Evolutionary conservation across 2,113 vertebrate species (phyloP).

Genomic region (Perca fluviatilis): DNA sequence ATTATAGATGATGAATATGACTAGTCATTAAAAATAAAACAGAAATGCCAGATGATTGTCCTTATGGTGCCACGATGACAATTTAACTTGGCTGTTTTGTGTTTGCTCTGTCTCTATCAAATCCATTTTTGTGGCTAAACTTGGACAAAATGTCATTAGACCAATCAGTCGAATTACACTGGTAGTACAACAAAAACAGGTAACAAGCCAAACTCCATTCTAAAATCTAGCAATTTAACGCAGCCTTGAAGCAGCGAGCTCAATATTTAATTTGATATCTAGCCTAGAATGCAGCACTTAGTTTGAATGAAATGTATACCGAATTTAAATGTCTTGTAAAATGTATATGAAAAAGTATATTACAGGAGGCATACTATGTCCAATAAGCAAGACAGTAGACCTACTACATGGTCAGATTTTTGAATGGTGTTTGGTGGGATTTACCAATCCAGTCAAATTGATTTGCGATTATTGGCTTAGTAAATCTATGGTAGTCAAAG

Average conservation of each 20-base stretch:
- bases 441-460: not conserved
- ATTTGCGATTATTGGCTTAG: not conserved
- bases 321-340: not conserved
- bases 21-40: too few species aligned
- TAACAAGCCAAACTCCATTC: not conserved
- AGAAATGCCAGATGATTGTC: not conserved
- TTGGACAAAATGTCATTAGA: not conserved
- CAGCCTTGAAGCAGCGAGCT: not conserved
- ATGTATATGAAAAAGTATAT: not conserved
- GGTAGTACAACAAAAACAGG: not conserved
- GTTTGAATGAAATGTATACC: not conserved
- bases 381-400: not conserved
- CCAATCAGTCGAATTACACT: not conserved
- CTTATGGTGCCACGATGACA: not conserved
- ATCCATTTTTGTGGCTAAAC: not conserved
- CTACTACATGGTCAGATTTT: not conserved
- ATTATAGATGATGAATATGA: not conserved
- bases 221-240: not conserved
- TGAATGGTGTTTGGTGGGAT: not conserved
- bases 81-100: not conserved
- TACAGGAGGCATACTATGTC: not conserved
- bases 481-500: not conserved
- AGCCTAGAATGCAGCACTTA: not conserved
- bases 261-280: accelerated
- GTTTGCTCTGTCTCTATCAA: not conserved